Conservation (phyloP, 2,888 invertebrate species). For the Drosophila sordidapex region DNA sequence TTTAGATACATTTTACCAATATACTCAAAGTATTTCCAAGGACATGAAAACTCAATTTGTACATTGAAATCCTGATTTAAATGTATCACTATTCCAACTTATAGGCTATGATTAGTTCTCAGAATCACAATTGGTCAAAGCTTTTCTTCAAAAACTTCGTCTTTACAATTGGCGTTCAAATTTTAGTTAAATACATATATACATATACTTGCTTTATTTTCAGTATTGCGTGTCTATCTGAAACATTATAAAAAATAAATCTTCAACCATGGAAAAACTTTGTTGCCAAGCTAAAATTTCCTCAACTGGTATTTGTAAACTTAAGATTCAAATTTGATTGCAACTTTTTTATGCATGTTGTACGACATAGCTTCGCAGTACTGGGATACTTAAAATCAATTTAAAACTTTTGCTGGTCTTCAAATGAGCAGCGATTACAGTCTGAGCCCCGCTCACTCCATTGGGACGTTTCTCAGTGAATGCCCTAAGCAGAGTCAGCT, state of each 20-base stretch:
- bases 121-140: constrained; percentile 5
- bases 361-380: background rate
- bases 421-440: constrained; percentile 5
- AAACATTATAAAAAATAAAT: background rate
- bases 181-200: background rate
- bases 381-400: constrained; percentile 5
- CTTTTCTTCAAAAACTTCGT: constrained; percentile 15
- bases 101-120: background rate
- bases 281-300: constrained; percentile 1
- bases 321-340: constrained; percentile 2
- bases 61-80: constrained; percentile 1
- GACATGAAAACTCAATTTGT: constrained; percentile 46
- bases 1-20: constrained; percentile 14
- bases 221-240: background rate
- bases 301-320: constrained; percentile 7
- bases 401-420: constrained; percentile 8
- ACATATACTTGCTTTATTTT: background rate
- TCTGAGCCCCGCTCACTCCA: constrained; percentile 4
- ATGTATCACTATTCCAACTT: constrained; percentile 9
- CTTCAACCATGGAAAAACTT: background rate
- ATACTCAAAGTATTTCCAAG: constrained; percentile 10
- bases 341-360: constrained; percentile 8
- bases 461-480: background rate
- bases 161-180: background rate
- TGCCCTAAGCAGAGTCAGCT: background rate